Conservation (phyloP, 2,797 vertebrate species). For the Rallus crepitans region DNA sequence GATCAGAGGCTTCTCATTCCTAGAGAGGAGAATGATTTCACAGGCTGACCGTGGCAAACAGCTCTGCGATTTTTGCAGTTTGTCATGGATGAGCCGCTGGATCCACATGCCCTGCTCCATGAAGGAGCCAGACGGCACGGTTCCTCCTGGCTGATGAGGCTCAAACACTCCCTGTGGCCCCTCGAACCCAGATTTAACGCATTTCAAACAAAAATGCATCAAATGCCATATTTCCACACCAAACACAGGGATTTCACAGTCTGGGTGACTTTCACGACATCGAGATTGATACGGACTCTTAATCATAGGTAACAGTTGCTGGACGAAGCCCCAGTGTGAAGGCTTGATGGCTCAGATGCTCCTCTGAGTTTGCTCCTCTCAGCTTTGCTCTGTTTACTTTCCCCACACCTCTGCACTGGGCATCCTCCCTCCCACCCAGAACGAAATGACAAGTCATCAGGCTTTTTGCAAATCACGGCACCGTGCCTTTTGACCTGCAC, state of each 20-base stretch:
- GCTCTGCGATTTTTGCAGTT: background rate
- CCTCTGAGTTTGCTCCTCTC: background rate
- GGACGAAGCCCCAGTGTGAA: background rate
- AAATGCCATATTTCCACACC: background rate
- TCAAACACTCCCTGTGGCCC: background rate
- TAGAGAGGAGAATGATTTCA: slow-evolving; percentile 53
- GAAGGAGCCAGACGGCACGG: background rate
- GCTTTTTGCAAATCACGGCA: background rate
- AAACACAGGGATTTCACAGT: slow-evolving; percentile 15
- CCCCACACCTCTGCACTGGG: background rate
- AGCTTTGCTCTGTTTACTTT: background rate
- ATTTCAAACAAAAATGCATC: slow-evolving; percentile 63
- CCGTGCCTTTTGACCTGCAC: background rate
- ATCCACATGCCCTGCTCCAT: rapidly evolving
- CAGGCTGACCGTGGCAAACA: background rate
- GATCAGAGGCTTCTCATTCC: slow-evolving; percentile 28
- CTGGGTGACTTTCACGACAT: slow-evolving; percentile 37
- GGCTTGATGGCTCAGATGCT: background rate
- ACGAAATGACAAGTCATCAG: background rate
- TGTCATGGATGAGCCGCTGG: background rate
- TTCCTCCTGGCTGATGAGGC: rapidly evolving
- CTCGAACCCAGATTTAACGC: slow-evolving; percentile 31
- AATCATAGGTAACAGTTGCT: slow-evolving; percentile 51
- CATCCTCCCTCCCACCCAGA: background rate
- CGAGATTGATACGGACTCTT: background rate